phyloP scores from a whole-genome alignment of 2,888 invertebrate genomes.

The Volucella inflata region DNA sequence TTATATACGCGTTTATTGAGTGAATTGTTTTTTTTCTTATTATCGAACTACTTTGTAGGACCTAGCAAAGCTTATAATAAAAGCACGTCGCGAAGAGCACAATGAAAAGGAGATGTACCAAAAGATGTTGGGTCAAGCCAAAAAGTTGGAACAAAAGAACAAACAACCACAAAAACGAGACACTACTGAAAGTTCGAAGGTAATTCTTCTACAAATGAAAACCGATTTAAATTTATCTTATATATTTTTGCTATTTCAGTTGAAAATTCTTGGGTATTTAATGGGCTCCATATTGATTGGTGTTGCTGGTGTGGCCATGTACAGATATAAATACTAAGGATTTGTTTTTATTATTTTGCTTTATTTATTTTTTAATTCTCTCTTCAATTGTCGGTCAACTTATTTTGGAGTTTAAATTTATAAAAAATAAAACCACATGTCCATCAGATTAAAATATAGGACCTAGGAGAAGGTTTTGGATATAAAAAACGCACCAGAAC shows the following conservation, averaged over 20 bases:
- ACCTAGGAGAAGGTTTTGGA: conserved; percentile 34
- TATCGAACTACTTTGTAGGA: conserved; percentile 81
- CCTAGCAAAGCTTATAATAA: conserved; percentile 85
- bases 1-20: no score
- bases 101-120: conserved; percentile 88
- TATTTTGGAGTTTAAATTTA: conserved; percentile 28
- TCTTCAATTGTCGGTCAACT: conserved; percentile 27
- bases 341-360: conserved; percentile 49
- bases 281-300: conserved; percentile 89
- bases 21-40: no score
- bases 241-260: conserved; percentile 77
- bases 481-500: conserved; percentile 24
- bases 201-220: conserved; percentile 53
- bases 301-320: conserved; percentile 89
- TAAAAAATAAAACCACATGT: conserved; percentile 4
- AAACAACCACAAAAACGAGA: conserved; percentile 80
- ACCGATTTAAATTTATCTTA: not conserved
- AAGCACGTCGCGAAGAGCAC: conserved; percentile 85
- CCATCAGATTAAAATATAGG: conserved; percentile 35
- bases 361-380: conserved; percentile 62
- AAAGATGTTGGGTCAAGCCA: conserved; percentile 87
- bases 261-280: conserved; percentile 83
- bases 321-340: conserved; percentile 87
- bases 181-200: conserved; percentile 82
- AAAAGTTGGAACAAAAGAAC: conserved; percentile 82